Evolutionary conservation across 2,113 vertebrate species (phyloP).

Genomic region (Xiphophorus maculatus): DNA sequence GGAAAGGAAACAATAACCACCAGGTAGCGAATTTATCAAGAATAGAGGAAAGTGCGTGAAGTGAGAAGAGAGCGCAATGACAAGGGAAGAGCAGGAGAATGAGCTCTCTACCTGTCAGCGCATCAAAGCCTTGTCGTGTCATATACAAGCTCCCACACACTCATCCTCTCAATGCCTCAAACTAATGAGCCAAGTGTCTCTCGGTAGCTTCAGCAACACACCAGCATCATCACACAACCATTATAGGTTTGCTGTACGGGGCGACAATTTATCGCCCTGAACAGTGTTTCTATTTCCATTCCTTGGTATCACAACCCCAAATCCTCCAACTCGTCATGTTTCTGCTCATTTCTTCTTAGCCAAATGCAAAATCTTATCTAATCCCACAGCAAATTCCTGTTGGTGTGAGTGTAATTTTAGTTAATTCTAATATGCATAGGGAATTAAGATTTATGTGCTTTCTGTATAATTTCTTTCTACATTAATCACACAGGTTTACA

Average conservation of each 20-base stretch:
- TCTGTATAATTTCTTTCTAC: neutral
- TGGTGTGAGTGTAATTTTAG: slow-evolving; percentile 6
- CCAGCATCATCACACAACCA: slow-evolving; percentile 47
- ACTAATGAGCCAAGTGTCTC: slow-evolving; percentile 78
- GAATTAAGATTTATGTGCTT: neutral
- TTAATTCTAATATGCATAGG: neutral
- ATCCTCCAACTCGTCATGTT: slow-evolving; percentile 46
- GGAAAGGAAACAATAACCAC: slow-evolving; percentile 48
- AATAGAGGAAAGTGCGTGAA: slow-evolving; percentile 46
- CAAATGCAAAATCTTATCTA: slow-evolving; percentile 7
- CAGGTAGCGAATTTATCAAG: slow-evolving; percentile 53
- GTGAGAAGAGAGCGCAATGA: slow-evolving; percentile 53
- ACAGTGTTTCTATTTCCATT: slow-evolving; percentile 41
- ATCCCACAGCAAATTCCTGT: neutral
- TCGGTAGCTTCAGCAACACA: slow-evolving; percentile 48
- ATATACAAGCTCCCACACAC: slow-evolving; percentile 56
- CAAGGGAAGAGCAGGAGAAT: slow-evolving; percentile 57
- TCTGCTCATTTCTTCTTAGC: slow-evolving; percentile 16
- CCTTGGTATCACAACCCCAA: slow-evolving; percentile 43
- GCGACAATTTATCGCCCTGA: slow-evolving; percentile 54
- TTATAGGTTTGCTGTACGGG: slow-evolving; percentile 50
- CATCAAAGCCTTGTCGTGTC: slow-evolving; percentile 68
- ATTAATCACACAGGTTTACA: neutral
- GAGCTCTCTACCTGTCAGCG: slow-evolving; percentile 70
- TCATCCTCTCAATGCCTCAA: slow-evolving; percentile 66